phyloP scores from a whole-genome alignment of 2,113 vertebrate genomes.

The Ramphastos sulfuratus region DNA sequence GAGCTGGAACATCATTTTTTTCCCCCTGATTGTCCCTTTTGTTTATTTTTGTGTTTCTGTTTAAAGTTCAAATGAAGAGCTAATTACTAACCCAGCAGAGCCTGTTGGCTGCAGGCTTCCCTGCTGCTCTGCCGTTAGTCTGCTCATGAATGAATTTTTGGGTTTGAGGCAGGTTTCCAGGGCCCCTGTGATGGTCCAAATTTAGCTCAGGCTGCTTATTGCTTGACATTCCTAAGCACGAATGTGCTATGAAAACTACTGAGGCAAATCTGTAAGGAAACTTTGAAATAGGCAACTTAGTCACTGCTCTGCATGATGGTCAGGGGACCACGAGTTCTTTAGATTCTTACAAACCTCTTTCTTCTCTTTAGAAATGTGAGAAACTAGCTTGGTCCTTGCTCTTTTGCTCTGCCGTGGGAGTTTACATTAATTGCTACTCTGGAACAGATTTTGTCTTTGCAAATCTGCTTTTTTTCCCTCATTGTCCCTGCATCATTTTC shows the following conservation, averaged over 20 bases:
- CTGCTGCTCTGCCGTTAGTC: neutral
- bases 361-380: neutral
- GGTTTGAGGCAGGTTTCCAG: constrained; percentile 24
- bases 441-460: neutral
- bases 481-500: neutral
- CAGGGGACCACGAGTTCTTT: neutral
- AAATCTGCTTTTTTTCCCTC: neutral
- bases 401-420: neutral
- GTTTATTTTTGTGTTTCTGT: constrained; percentile 32
- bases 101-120: constrained; percentile 30
- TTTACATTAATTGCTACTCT: neutral
- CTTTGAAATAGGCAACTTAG: neutral
- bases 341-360: neutral
- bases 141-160: constrained; percentile 48
- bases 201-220: constrained; percentile 33
- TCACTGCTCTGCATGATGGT: neutral
- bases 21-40: neutral
- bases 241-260: neutral
- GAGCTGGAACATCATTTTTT: neutral
- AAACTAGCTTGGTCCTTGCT: neutral
- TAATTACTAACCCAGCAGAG: constrained; percentile 38
- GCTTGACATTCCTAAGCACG: neutral
- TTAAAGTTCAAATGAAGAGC: constrained; percentile 21
- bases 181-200: neutral
- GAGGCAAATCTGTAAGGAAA: neutral